These are phyloP conservation scores for Microcebus lehilahytsara DNA, from an alignment of 2,113 vertebrate genomes.

Conservation along the genomic window DNA sequence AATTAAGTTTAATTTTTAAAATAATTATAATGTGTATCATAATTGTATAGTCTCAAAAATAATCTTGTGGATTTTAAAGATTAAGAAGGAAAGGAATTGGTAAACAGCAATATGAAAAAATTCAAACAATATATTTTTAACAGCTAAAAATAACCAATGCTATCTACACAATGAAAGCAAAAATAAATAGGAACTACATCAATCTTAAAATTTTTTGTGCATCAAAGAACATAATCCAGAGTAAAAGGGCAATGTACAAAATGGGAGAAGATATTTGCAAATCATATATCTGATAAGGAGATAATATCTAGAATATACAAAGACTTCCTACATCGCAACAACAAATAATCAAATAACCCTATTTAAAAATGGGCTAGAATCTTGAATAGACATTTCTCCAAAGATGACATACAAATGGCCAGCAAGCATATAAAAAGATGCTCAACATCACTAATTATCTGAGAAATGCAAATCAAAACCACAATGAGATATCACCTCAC, in stretches of 20 bases:
- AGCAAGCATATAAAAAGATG: background rate
- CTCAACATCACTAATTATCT: background rate
- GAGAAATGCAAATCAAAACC: background rate
- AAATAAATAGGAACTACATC: background rate
- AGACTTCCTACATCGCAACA: background rate
- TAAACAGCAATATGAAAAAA: background rate
- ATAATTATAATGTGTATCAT: background rate
- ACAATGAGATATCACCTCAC: background rate
- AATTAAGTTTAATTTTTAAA: slow-evolving; percentile 20
- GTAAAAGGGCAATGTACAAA: background rate
- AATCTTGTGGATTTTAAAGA: background rate
- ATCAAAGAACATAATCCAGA: background rate
- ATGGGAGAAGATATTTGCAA: background rate
- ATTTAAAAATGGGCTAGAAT: background rate
- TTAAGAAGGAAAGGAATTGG: background rate
- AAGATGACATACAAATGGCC: background rate
- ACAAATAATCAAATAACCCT: background rate
- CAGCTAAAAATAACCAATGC: background rate
- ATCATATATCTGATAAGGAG: background rate
- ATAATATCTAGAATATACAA: background rate
- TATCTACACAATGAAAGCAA: background rate
- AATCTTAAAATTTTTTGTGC: background rate
- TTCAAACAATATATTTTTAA: background rate
- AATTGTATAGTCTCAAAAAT: slow-evolving; percentile 2
- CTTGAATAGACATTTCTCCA: background rate